Evolutionary conservation across 2,888 invertebrate species (phyloP).

Genomic region (Pyrgus malvae): DNA sequence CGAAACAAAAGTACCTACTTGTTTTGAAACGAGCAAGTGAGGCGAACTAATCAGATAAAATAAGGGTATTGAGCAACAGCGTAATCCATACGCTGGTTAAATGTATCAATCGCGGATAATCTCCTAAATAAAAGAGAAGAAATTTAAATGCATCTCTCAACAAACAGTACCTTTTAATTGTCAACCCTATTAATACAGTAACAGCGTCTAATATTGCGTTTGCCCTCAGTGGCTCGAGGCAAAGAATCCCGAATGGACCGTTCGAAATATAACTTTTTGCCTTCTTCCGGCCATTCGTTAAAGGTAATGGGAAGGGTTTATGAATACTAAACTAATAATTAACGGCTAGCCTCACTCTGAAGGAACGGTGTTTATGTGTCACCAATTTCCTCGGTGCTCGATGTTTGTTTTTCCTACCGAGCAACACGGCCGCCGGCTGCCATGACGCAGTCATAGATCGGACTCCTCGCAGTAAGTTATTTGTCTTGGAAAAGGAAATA

Average conservation of each 20-base stretch:
- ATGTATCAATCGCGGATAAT: slow-evolving; percentile 32
- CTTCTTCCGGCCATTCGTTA: slow-evolving; percentile 41
- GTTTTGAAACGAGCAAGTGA: background rate
- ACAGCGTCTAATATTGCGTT: background rate
- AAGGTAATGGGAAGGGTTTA: slow-evolving; percentile 47
- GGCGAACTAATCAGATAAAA: background rate
- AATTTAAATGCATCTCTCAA: slow-evolving; percentile 1
- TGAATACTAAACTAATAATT: slow-evolving; percentile 73
- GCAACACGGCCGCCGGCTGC: too few relatives aligned
- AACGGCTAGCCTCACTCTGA: slow-evolving; percentile 65
- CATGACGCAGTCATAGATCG: too few relatives aligned
- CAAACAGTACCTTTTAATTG: slow-evolving; percentile 1
- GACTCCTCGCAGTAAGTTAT: too few relatives aligned
- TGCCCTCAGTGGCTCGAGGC: slow-evolving; percentile 15
- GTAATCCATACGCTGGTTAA: slow-evolving; percentile 1
- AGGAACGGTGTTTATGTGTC: slow-evolving; percentile 57
- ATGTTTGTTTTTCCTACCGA: slow-evolving; percentile 58
- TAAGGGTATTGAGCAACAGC: background rate
- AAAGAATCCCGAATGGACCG: slow-evolving; percentile 22
- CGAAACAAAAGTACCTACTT: too few relatives aligned
- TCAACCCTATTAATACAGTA: background rate
- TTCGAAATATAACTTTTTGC: slow-evolving; percentile 44
- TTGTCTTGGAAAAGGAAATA: too few relatives aligned
- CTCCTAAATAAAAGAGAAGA: slow-evolving; percentile 37
- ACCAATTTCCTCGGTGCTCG: slow-evolving; percentile 50